Base-by-base conservation (phyloP, 2,888 invertebrate species). In the Chloroclystis v-ata region DNA sequence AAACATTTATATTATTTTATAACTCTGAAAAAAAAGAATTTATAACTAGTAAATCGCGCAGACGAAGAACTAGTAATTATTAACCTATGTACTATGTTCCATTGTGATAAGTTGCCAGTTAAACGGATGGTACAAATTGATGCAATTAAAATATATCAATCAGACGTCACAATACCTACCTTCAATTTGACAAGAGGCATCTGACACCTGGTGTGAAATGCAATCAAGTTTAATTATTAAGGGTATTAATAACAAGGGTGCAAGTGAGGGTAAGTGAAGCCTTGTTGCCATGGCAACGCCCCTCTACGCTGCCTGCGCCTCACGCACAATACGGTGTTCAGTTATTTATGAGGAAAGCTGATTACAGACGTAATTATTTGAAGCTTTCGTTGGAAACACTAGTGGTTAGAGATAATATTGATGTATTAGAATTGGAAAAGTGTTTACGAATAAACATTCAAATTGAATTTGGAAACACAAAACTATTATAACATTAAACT, bases 211-310 rank as follows among this genome's bases (percentile, higher is more conserved):
- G 85, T 78, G 85, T 78, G 86, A 83, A 86, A 83, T 82, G 84
- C 86, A 87, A 87, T 87, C 85, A 86, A 82, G 84, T 83, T 86
- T 86, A 86, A 86, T 87, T 85, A 87, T 86, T 86, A 78, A 77
- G 74, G 79, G 85, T 85, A 87, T 87, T 87, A 86, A 86, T 87
- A 85, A 85, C 85, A 81, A 85, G 86, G 87, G 87, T 83, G 83
- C 81, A 81, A 14, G 72, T 74, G 67, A 69, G 83, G 82, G 78
- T 69, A 67, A 71, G 72, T 66, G 72, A 68, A 67, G 66, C 75
- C 69, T 65, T 43, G 84, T 86, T 72, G 69, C 68, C 72, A 85
- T 84, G 67, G 85, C 65, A 86, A 86, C 87, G 63, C 87, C 86
- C 86, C 32, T 67, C 64, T 67, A 71, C 77, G 75, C 77, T 83